Conservation (phyloP, 2,797 vertebrate species). For the Liasis olivaceus region DNA sequence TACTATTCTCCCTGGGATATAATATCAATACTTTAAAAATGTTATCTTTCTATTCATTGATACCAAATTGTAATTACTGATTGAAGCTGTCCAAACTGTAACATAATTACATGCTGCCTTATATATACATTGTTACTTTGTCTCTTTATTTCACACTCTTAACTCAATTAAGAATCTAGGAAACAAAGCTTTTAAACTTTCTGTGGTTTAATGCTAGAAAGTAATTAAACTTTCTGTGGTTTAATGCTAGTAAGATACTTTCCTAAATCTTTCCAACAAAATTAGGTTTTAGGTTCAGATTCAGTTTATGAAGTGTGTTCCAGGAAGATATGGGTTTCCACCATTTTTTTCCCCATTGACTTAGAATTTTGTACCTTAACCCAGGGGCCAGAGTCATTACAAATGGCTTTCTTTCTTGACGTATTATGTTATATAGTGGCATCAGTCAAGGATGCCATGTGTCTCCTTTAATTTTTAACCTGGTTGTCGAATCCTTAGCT, state of each 20-base stretch:
- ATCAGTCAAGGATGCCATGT: too few species aligned
- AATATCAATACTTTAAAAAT: slow-evolving; percentile 9
- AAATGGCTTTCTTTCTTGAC: too few species aligned
- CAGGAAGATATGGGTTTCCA: too few species aligned
- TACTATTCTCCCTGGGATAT: slow-evolving; percentile 9
- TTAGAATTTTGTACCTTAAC: too few species aligned
- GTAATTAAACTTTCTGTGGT: background rate
- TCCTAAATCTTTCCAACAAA: background rate
- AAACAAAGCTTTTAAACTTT: slow-evolving; percentile 4
- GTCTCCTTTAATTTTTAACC: too few species aligned
- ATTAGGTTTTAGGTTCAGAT: too few species aligned
- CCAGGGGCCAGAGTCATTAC: too few species aligned
- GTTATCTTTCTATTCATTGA: slow-evolving; percentile 33
- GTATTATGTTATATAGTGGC: too few species aligned
- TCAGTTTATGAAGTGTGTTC: too few species aligned
- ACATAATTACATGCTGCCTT: slow-evolving; percentile 32
- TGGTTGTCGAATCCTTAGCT: too few species aligned
- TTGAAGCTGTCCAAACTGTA: slow-evolving; percentile 37
- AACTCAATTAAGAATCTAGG: slow-evolving; percentile 29
- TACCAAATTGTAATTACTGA: slow-evolving; percentile 25
- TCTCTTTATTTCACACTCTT: background rate
- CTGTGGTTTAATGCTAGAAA: too few species aligned
- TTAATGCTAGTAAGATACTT: background rate
- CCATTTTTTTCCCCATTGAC: too few species aligned
- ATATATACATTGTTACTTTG: slow-evolving; percentile 20